Percentiles rank a stretch among this genome's conserved stretches.
Conservation (phyloP, 2,888 invertebrate genomes). For the Caradrina kadenii region DNA sequence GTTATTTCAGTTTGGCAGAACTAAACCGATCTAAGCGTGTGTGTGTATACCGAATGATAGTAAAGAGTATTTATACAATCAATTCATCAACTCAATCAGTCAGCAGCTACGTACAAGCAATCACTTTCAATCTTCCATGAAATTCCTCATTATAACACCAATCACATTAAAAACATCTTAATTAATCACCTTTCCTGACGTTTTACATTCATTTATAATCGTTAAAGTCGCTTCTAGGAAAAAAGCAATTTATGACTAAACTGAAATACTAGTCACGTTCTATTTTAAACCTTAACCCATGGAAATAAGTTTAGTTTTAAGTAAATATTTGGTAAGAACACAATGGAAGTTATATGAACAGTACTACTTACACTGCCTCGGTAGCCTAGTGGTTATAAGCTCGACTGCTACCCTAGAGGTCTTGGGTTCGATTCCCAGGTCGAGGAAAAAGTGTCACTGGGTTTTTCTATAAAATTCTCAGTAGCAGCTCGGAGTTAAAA, state of each 20-base stretch:
- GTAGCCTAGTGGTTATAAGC: too few relatives aligned
- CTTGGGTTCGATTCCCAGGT: too few relatives aligned
- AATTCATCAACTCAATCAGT: slow-evolving; percentile 6
- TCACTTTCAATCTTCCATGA: slow-evolving; percentile 41
- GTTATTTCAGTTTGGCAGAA: too few relatives aligned
- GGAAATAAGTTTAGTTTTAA: slow-evolving; percentile 1
- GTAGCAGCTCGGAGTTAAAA: too few relatives aligned
- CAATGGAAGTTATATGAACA: neutral
- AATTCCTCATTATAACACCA: slow-evolving; percentile 40
- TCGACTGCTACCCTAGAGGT: too few relatives aligned
- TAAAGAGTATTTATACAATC: slow-evolving; percentile 4
- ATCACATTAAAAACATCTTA: slow-evolving; percentile 43
- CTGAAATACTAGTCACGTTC: neutral
- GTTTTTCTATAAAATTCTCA: too few relatives aligned
- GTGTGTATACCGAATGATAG: neutral
- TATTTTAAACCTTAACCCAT: slow-evolving; percentile 7
- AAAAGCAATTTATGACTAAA: slow-evolving; percentile 48
- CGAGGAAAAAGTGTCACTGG: too few relatives aligned
- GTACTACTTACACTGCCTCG: neutral
- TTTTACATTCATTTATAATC: slow-evolving; percentile 52
- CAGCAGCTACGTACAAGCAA: slow-evolving; percentile 9
- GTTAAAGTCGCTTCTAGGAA: slow-evolving; percentile 56
- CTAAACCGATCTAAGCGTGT: neutral
- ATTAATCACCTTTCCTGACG: slow-evolving; percentile 52
- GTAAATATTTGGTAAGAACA: neutral